Percentiles rank a stretch among this genome's conserved stretches.
phyloP scores from a whole-genome alignment of 2,888 invertebrate genomes.

The Synergus gifuensis region DNA sequence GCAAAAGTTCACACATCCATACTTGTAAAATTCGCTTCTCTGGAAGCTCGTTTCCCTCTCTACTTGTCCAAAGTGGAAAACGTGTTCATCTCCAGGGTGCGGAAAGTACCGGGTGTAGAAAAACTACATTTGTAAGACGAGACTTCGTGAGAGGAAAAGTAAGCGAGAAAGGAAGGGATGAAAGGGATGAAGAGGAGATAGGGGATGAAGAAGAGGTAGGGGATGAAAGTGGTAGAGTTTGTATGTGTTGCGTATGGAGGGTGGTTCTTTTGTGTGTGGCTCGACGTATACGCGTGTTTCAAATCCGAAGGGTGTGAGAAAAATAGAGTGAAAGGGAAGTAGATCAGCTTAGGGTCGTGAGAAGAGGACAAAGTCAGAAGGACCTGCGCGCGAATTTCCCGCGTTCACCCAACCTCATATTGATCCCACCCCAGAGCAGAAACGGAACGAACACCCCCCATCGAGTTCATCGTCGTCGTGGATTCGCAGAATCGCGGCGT shows the following conservation, averaged over 20 bases:
- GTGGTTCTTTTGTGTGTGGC: not conserved
- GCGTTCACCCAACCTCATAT: slow-evolving; percentile 77
- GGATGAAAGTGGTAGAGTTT: not conserved
- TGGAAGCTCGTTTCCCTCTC: not conserved
- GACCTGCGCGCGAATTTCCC: slow-evolving; percentile 78
- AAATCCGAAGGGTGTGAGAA: slow-evolving; percentile 41
- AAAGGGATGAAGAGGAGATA: too few species aligned
- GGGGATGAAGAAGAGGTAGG: not conserved
- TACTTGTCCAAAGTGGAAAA: slow-evolving; percentile 9
- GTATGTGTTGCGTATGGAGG: too few species aligned
- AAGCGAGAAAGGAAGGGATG: slow-evolving; percentile 14
- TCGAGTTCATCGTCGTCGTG: slow-evolving; percentile 61
- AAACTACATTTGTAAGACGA: not conserved
- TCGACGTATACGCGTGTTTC: not conserved
- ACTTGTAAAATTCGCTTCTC: not conserved
- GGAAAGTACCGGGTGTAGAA: not conserved
- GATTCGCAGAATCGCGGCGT: slow-evolving; percentile 70
- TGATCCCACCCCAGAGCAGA: slow-evolving; percentile 75
- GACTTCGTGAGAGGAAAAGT: slow-evolving; percentile 17
- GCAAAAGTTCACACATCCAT: too few species aligned
- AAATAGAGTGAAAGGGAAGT: slow-evolving; percentile 44
- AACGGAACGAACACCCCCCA: slow-evolving; percentile 58
- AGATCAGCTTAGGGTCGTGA: slow-evolving; percentile 49
- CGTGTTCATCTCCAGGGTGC: slow-evolving; percentile 22
- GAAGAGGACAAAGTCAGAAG: slow-evolving; percentile 59